Evolutionary conservation across 2,797 vertebrate species (phyloP).

Genomic region (Eidolon dupreanum): DNA sequence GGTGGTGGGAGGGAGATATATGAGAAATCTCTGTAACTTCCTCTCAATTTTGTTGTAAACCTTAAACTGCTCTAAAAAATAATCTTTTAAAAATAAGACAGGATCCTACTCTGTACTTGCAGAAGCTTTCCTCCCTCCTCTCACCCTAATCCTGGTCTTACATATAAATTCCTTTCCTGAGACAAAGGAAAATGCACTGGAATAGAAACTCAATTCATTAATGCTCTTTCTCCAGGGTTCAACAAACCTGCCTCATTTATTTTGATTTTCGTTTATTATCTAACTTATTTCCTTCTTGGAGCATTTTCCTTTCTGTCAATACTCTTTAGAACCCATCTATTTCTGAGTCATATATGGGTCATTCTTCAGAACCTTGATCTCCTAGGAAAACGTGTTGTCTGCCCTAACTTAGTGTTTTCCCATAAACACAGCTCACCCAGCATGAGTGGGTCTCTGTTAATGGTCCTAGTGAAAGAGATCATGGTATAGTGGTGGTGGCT

Average conservation of each 20-base stretch:
- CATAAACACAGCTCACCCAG: background rate
- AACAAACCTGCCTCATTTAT: background rate
- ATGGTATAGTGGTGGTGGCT: rapidly evolving
- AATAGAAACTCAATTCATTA: background rate
- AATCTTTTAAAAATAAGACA: background rate
- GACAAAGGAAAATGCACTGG: background rate
- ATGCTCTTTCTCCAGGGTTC: background rate
- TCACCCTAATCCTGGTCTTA: background rate
- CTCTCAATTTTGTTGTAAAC: background rate
- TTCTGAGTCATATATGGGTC: background rate
- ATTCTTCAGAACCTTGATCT: background rate
- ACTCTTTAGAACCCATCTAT: background rate
- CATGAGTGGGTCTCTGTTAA: background rate
- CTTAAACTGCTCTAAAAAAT: background rate
- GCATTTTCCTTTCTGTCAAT: background rate
- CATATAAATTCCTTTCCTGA: background rate
- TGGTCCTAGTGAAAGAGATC: background rate
- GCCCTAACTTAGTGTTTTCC: background rate
- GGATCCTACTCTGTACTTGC: background rate
- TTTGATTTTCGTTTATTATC: background rate
- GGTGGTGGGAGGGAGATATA: no score
- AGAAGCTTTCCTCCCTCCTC: background rate
- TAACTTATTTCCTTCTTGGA: background rate
- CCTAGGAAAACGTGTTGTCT: background rate
- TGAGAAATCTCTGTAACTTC: background rate